A percentile compares a stretch with the other conserved stretches of the same genome.
phyloP scores from a whole-genome alignment of 2,113 vertebrate genomes.

The Phalacrocorax pelagicus region DNA sequence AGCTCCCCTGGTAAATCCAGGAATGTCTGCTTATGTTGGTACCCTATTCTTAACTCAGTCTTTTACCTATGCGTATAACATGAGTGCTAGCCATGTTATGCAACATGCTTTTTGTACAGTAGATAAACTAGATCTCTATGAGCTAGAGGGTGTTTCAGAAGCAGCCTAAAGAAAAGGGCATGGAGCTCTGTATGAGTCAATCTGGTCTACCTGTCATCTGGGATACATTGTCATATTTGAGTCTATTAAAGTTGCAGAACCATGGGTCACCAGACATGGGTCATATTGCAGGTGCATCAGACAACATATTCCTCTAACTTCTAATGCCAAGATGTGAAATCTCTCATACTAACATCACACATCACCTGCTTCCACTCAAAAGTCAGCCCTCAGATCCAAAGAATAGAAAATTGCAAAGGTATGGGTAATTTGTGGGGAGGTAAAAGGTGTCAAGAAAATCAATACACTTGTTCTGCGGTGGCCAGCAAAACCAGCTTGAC shows the following conservation, averaged over 20 bases:
- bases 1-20: neutral
- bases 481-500: neutral
- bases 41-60: neutral
- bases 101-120: neutral
- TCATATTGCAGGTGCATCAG: neutral
- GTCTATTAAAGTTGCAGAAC: neutral
- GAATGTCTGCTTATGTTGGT: neutral
- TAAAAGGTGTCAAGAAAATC: slow-evolving; percentile 7
- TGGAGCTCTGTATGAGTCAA: neutral
- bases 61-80: neutral
- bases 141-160: neutral
- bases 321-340: neutral
- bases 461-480: neutral
- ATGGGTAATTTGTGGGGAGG: neutral
- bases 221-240: neutral
- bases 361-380: neutral
- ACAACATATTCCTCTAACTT: neutral
- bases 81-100: neutral
- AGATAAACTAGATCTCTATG: neutral
- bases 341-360: neutral
- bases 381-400: neutral
- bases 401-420: neutral
- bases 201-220: neutral
- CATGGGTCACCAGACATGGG: neutral
- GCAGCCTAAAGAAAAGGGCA: neutral